A percentile compares a stretch with the other conserved stretches of the same genome.
These are phyloP conservation scores for Hippasteria phrygiana DNA, from an alignment of 53 echinoderm and acorn worm species.

Conservation along the genomic window DNA sequence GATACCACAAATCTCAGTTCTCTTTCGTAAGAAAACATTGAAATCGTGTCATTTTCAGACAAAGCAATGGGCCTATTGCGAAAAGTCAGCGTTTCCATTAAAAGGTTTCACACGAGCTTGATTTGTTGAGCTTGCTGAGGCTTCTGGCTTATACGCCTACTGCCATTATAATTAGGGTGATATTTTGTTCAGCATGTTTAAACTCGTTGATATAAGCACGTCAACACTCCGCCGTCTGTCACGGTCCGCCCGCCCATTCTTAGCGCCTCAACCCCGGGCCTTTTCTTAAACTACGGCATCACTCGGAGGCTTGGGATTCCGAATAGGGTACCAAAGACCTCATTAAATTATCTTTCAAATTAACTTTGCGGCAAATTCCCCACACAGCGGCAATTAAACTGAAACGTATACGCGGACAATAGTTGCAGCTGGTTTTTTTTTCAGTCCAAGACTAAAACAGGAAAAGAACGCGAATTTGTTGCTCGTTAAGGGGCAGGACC, in stretches of 20 bases:
- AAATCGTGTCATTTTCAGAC: neutral
- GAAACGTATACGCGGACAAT: neutral
- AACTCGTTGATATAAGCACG: neutral
- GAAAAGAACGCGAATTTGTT: neutral
- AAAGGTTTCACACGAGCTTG: neutral
- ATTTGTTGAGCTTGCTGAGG: neutral
- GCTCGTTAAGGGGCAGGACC: constrained; percentile 6
- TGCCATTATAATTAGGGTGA: neutral
- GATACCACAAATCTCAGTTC: neutral
- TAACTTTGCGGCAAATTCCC: neutral
- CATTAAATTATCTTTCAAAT: constrained; percentile 24
- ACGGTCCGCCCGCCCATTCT: neutral
- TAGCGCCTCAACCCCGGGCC: neutral
- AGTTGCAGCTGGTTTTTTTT: constrained; percentile 10
- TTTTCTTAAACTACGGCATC: neutral
- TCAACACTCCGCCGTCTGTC: neutral
- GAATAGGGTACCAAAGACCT: neutral
- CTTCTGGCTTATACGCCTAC: neutral
- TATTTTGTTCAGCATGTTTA: neutral
- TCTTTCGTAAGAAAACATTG: neutral
- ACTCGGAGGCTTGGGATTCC: neutral
- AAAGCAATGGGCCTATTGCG: neutral
- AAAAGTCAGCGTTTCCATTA: neutral
- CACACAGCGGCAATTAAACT: neutral
- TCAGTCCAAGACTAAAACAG: neutral